phyloP scores from a whole-genome alignment of 2,888 invertebrate species.

The Netelia melanura region DNA sequence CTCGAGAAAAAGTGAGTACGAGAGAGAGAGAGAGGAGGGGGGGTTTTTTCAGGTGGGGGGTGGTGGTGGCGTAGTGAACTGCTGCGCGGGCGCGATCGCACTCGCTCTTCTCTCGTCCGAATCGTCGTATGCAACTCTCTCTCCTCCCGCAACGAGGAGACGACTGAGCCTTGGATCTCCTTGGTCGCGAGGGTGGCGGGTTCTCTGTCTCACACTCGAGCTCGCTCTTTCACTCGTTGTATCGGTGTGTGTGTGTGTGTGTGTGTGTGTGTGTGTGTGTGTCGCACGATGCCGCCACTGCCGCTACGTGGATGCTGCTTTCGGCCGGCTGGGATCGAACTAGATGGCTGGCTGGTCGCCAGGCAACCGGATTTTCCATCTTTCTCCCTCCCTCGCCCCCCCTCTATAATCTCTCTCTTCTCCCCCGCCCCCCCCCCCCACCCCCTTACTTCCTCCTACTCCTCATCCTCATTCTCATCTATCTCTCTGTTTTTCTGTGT shows the following conservation, averaged over 20 bases:
- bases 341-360: slow-evolving; percentile 83
- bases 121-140: slow-evolving; percentile 48
- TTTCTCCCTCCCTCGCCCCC: slow-evolving; percentile 65
- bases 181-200: slow-evolving; percentile 61
- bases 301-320: slow-evolving; percentile 73
- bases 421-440: slow-evolving; percentile 18
- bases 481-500: too few species aligned
- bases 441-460: neutral
- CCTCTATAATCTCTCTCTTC: slow-evolving; percentile 58
- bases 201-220: slow-evolving; percentile 15
- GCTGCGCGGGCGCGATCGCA: slow-evolving; percentile 9
- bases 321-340: slow-evolving; percentile 84
- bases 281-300: slow-evolving; percentile 63
- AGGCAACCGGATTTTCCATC: slow-evolving; percentile 82
- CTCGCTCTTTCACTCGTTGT: slow-evolving; percentile 68
- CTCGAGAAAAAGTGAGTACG: neutral
- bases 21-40: neutral
- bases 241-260: slow-evolving; percentile 70
- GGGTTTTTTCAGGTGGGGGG: too few species aligned
- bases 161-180: slow-evolving; percentile 52
- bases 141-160: slow-evolving; percentile 53
- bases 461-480: too few species aligned
- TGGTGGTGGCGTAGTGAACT: neutral
- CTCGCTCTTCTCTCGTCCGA: slow-evolving; percentile 7
- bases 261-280: slow-evolving; percentile 70